Percentiles rank a stretch among this genome's conserved stretches.
Evolutionary conservation across 2,888 invertebrate species (phyloP).

Genomic region (Phasia obesa): DNA sequence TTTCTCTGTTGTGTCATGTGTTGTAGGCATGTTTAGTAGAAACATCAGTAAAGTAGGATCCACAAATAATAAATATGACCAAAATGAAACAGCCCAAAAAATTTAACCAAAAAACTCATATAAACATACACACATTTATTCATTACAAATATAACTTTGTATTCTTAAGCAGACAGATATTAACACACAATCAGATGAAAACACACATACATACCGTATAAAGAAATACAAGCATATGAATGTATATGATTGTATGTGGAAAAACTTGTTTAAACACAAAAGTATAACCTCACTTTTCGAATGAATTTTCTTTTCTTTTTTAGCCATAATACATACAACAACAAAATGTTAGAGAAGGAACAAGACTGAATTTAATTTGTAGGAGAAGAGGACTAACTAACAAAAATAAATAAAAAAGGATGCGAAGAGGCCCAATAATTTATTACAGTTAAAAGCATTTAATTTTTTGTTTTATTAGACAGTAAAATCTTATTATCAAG

Average conservation of each 20-base stretch:
- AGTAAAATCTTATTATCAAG: too few species aligned
- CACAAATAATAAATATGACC: constrained; percentile 81
- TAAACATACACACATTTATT: constrained; percentile 72
- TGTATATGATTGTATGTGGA: not conserved
- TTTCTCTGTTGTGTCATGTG: constrained; percentile 76
- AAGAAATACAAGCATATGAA: not conserved
- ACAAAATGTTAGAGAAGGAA: constrained; percentile 36
- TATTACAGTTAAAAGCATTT: not conserved
- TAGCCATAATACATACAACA: constrained; percentile 20
- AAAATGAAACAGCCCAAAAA: constrained; percentile 80
- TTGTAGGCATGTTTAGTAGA: constrained; percentile 72
- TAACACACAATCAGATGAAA: not conserved
- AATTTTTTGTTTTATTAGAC: too few species aligned
- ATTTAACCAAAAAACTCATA: constrained; percentile 73
- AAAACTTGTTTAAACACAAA: constrained; percentile 40
- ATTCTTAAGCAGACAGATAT: constrained; percentile 13
- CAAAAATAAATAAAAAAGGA: not conserved
- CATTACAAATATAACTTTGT: constrained; percentile 28
- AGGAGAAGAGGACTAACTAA: constrained; percentile 12
- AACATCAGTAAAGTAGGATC: constrained; percentile 71
- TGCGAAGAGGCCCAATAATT: not conserved
- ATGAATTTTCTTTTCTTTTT: constrained; percentile 50
- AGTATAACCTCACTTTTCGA: constrained; percentile 61
- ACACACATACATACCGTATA: not conserved
- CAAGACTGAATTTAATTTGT: constrained; percentile 54